Evolutionary conservation across 2,888 invertebrate species (phyloP).

Genomic region (Agonopterix arenella): DNA sequence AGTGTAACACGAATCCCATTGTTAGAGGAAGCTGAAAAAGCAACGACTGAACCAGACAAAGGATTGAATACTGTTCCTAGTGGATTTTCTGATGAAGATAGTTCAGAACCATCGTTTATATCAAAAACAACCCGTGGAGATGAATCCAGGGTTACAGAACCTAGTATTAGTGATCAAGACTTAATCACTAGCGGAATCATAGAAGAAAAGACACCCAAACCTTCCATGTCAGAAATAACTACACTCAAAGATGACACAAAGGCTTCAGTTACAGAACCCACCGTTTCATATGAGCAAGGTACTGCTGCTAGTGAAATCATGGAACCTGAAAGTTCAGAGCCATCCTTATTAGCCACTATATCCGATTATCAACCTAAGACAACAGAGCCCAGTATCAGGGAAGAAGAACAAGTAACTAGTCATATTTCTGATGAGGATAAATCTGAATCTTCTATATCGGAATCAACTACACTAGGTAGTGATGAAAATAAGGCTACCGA

Average conservation of each 20-base stretch:
- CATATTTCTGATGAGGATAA: background rate
- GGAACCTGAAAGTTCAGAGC: background rate
- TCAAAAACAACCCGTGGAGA: slow-evolving; percentile 17
- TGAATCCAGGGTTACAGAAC: slow-evolving; percentile 18
- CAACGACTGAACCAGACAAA: slow-evolving; percentile 36
- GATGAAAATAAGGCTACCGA: background rate
- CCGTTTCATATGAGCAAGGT: background rate
- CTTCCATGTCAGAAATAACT: background rate
- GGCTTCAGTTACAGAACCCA: background rate
- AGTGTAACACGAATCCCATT: slow-evolving; percentile 17
- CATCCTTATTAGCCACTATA: background rate
- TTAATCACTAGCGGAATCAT: background rate
- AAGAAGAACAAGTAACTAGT: background rate
- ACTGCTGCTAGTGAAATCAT: background rate
- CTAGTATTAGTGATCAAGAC: background rate
- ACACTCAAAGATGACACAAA: background rate
- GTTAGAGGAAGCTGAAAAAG: slow-evolving; percentile 20
- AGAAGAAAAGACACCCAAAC: background rate
- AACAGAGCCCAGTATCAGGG: too few species aligned
- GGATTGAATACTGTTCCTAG: slow-evolving; percentile 46
- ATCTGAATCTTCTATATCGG: background rate
- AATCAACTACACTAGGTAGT: background rate
- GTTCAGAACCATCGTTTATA: slow-evolving; percentile 16
- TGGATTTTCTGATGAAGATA: slow-evolving; percentile 27
- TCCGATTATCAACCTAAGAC: background rate